Evolutionary conservation across 2,797 vertebrate species (phyloP), one percentile per base, ranked within the genome.

Genomic region (Valencia hispanica): DNA sequence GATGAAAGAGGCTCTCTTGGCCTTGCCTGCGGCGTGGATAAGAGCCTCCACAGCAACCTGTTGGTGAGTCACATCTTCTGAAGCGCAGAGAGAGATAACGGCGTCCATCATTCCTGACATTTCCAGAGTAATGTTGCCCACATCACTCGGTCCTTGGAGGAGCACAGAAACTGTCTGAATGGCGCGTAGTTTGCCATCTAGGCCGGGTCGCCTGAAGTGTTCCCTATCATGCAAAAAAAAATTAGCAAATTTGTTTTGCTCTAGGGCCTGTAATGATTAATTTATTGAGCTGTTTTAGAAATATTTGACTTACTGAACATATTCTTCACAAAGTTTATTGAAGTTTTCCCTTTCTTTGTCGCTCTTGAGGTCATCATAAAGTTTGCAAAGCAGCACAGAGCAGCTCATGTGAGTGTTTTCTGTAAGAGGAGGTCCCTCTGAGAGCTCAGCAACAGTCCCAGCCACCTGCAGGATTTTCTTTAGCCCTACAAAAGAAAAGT

Each of bases 1-100:
- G 92, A 99, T 99, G 91, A 99, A 99, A 0, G 98, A 97, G 22
- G 98, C 98, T 0, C 97, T 96, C 92, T 99, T 99, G 80, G 98
- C 97, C 88, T 99, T 99, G 82, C 97, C 98, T 0, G 97, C 97
- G 0, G 98, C 98, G 0, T 99, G 97, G 91, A 99, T 99, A 83
- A 99, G 94, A 0, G 98, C 96, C 92, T 99, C 98, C 81, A 99
- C 97, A 0, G 98, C 98, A 9, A 99, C 96, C 89, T 98, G 96
- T 95, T 99, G 98, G 86, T 99, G 96, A 1, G 89, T 92, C 74
- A 98, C 95, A 18, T 92, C 90, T 73, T 97, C 94, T 0, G 98
- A 98, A 68, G 96, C 97, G 0, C 97, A 99, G 70, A 99, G 94
- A 1, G 97, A 93, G 68, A 99, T 97, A 76, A 99, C 94, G 0